A percentile compares a stretch with the other conserved stretches of the same genome.
Evolutionary conservation across 2,888 invertebrate genomes (phyloP).

Genomic region (Melinaea marsaeus): DNA sequence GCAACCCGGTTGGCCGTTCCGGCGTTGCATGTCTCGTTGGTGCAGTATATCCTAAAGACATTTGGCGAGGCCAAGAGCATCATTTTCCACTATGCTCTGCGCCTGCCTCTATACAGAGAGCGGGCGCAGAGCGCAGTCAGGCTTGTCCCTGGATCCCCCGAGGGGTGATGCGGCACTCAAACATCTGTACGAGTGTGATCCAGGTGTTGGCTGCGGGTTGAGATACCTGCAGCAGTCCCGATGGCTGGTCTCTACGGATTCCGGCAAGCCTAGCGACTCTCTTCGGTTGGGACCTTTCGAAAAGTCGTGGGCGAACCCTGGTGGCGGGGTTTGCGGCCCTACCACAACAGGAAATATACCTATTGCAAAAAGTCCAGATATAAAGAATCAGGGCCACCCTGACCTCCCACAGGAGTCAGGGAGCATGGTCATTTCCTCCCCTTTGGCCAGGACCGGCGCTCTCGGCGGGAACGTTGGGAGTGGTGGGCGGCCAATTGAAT

Average conservation of each 20-base stretch:
- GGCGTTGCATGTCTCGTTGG: no score
- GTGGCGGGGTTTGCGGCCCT: constrained; percentile 25
- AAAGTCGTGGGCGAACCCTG: constrained; percentile 19
- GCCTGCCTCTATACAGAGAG: no score
- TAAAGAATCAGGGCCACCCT: not conserved
- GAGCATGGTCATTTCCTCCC: constrained; percentile 19
- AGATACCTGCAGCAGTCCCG: constrained; percentile 10
- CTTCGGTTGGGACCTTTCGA: constrained; percentile 25
- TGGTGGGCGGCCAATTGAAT: constrained; percentile 9
- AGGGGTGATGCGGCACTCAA: no score
- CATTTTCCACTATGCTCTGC: no score
- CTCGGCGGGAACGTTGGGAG: constrained; percentile 12
- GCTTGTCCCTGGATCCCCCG: no score
- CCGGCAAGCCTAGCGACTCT: constrained; percentile 18
- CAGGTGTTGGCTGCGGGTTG: no score
- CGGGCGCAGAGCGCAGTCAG: no score
- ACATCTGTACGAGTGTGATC: no score
- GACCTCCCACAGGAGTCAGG: constrained; percentile 31
- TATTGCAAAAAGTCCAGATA: no score
- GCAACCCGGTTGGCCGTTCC: no score
- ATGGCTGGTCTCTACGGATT: constrained; percentile 8
- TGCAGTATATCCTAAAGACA: no score
- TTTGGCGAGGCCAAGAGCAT: no score
- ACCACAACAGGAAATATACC: not conserved
- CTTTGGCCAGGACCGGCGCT: constrained; percentile 4